These are phyloP conservation scores for Phaenicophaeus curvirostris DNA, from an alignment of 2,797 vertebrate species.

Conservation along the genomic window DNA sequence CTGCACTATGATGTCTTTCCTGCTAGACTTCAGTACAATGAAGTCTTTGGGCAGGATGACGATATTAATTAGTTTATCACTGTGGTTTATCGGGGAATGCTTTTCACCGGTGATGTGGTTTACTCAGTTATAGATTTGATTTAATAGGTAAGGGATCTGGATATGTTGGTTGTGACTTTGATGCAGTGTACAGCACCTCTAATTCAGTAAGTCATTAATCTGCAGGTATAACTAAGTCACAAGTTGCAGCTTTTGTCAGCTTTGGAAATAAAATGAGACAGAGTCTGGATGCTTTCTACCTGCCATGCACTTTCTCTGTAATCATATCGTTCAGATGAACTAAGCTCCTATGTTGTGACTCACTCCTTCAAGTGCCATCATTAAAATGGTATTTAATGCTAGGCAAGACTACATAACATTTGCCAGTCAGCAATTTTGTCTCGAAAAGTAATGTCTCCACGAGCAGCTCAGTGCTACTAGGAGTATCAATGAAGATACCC, in stretches of 20 bases:
- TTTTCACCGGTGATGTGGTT: background rate
- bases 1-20: background rate
- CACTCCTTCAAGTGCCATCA: background rate
- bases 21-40: background rate
- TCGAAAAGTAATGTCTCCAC: background rate
- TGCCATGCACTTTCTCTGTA: background rate
- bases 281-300: background rate
- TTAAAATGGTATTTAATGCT: background rate
- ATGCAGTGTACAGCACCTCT: slow-evolving; percentile 8
- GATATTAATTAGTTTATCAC: background rate
- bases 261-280: background rate
- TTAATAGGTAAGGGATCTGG: background rate
- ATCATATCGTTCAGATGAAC: background rate
- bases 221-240: slow-evolving; percentile 19
- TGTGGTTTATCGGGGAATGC: background rate
- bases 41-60: background rate
- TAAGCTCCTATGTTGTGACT: background rate
- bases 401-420: background rate
- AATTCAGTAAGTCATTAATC: slow-evolving; percentile 51
- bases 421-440: background rate
- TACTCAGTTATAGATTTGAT: background rate
- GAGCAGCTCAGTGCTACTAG: background rate
- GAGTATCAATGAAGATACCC: background rate
- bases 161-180: slow-evolving; percentile 44
- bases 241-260: background rate